Evolutionary conservation across 2,888 invertebrate genomes (phyloP).

Genomic region (Ashinkailepas kermadecensis): DNA sequence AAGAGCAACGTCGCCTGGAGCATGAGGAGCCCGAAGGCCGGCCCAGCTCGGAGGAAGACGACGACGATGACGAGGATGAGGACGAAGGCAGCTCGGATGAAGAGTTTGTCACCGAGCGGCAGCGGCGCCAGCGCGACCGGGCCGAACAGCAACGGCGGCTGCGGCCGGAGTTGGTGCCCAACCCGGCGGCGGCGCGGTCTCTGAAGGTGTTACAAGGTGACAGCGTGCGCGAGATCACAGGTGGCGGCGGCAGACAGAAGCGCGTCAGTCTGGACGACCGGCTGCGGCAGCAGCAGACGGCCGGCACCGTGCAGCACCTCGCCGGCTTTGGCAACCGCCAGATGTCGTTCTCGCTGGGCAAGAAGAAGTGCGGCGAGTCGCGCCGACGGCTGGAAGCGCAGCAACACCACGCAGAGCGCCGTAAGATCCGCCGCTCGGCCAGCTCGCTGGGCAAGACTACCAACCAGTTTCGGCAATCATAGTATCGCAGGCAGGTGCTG

Average conservation of each 20-base stretch:
- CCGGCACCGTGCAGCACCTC: conserved; percentile 8
- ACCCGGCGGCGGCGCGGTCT: background rate
- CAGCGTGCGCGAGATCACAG: conserved; percentile 14
- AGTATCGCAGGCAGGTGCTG: no score
- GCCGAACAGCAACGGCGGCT: background rate
- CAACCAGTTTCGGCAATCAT: background rate
- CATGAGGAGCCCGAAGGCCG: background rate
- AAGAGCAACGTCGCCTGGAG: background rate
- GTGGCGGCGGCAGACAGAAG: background rate
- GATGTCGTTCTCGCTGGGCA: conserved; percentile 7
- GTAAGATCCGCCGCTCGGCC: conserved; percentile 41
- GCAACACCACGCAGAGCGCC: conserved; percentile 41
- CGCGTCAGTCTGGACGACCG: background rate
- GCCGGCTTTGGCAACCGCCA: conserved; percentile 18
- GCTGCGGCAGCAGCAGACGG: background rate
- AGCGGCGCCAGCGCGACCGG: background rate
- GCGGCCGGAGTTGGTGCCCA: background rate
- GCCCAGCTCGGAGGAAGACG: background rate
- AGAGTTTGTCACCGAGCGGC: background rate
- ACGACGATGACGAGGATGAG: background rate
- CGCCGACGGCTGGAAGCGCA: background rate
- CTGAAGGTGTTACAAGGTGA: background rate
- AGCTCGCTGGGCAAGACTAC: conserved; percentile 31
- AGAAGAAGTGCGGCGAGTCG: background rate
- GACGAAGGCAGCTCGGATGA: background rate